These are phyloP conservation scores for Denticeps clupeoides DNA, from an alignment of 2,797 vertebrate species.

Conservation along the genomic window DNA sequence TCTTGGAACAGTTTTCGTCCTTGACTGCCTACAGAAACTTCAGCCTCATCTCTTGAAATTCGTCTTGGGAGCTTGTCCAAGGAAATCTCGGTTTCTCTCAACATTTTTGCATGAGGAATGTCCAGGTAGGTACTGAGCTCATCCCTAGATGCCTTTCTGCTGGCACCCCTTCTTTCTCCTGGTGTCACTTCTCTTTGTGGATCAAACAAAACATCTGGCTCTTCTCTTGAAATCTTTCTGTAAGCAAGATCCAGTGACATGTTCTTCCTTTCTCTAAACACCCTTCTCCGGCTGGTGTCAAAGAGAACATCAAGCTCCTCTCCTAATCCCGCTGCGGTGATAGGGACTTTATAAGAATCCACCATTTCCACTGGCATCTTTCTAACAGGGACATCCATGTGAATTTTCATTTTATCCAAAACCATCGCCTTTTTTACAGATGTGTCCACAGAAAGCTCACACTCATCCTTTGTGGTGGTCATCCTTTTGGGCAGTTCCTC, in stretches of 20 bases:
- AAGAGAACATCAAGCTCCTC: constrained; percentile 19
- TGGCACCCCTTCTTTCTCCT: constrained; percentile 1
- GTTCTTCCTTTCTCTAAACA: constrained; percentile 38
- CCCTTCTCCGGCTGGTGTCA: not conserved
- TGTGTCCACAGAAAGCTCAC: no score
- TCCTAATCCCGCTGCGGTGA: no score
- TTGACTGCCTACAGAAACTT: not conserved
- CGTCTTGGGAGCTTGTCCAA: not conserved
- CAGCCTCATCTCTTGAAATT: constrained; percentile 1
- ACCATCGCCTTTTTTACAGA: no score
- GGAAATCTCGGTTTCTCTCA: not conserved
- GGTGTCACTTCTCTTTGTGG: constrained; percentile 14
- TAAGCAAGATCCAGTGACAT: constrained; percentile 26
- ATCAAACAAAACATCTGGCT: constrained; percentile 43
- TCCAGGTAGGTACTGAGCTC: constrained; percentile 10
- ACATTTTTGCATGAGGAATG: not conserved
- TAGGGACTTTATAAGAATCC: no score
- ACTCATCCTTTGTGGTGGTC: not conserved
- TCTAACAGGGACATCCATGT: no score
- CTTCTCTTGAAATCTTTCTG: constrained; percentile 37
- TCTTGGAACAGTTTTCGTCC: constrained; percentile 25
- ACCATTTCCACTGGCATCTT: no score
- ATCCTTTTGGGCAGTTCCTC: not conserved
- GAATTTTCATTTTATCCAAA: no score
- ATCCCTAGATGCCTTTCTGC: constrained; percentile 11